Base-by-base conservation (phyloP, 2,113 vertebrate genomes). In the Poeciliopsis retropinna region DNA sequence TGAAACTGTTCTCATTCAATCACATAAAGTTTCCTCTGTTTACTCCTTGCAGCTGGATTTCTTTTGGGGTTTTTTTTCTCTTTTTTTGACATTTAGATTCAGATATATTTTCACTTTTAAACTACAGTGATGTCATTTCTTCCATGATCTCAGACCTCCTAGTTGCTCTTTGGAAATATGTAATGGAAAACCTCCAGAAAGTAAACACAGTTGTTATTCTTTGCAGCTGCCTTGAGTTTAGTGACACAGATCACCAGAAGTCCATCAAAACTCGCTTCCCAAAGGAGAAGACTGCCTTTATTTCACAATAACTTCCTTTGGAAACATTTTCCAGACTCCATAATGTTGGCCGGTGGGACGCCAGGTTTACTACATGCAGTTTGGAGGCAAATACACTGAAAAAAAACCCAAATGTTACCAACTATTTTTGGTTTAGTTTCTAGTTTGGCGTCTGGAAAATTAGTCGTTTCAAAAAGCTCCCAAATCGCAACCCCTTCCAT, bases 291-390 rank as follows among this genome's bases (percentile, higher is more conserved):
- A 27, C 73, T 44, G 67, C 8, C 64, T 41, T 41, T 19, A 84
- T 88, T 81, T 80, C 31, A 70, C 64, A 27, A 67, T 19, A 13
- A 69, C 64, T 60, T 77, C 80, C 64, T 70, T 30, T 37, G 76
- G 74, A 76, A 85, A 81, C 73, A 57, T 80, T 88, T 85, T 71
- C 76, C 72, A 80, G 69, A 82, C 74, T 81, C 70, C 81, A 79
- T 84, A 84, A 83, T 70, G 29, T 44, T 6, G 47, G 37, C 10
- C 5, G 12, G 28, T 63, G 57, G 74, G 44, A 61, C 8, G 82
- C 82, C 84, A 85, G 62, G 64, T 72, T 39, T 62, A 75, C 19
- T 28, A 82, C 73, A 80, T 54, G 76, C 61, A 79, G 80, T 80
- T 80, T 32, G 41, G n/a, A 11, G 6, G 72, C 74, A 68, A 70